Conservation (phyloP, 2,797 vertebrate species). For the Fratercula arctica region DNA sequence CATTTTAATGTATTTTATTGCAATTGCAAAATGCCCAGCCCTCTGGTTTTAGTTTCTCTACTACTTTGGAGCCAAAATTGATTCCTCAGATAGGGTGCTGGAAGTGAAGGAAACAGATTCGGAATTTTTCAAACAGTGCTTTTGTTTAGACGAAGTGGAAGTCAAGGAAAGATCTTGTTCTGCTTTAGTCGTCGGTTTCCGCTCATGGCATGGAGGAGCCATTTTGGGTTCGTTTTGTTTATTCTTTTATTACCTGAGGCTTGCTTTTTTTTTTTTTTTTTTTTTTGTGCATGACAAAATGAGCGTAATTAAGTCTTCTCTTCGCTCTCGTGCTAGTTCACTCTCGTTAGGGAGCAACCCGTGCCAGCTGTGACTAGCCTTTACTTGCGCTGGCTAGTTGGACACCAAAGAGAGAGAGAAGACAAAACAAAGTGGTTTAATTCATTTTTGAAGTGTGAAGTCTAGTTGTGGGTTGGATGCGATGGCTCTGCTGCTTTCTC, state of each 20-base stretch:
- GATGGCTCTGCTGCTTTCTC: neutral
- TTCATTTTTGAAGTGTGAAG: neutral
- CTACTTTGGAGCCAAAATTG: accelerated
- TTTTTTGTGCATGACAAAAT: neutral
- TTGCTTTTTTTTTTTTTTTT: neutral
- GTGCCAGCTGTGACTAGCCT: constrained; percentile 29
- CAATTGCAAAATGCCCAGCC: accelerated
- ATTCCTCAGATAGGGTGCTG: neutral
- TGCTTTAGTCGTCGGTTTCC: neutral
- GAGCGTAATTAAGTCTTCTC: neutral
- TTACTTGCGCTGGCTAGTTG: constrained; percentile 38
- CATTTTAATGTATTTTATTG: neutral
- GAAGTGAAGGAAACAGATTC: neutral
- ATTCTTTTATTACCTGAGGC: neutral
- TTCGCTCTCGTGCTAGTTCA: neutral
- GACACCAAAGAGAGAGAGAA: constrained; percentile 15
- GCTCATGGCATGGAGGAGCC: neutral
- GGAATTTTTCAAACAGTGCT: neutral
- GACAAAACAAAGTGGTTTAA: constrained; percentile 19
- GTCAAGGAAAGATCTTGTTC: neutral
- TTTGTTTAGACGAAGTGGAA: neutral
- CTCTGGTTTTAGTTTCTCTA: neutral
- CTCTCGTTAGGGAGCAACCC: neutral
- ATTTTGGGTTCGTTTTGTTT: constrained; percentile 57
- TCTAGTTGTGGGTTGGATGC: neutral